Conservation (phyloP, 2,113 vertebrate genomes). For the Anarhynchus alexandrinus region DNA sequence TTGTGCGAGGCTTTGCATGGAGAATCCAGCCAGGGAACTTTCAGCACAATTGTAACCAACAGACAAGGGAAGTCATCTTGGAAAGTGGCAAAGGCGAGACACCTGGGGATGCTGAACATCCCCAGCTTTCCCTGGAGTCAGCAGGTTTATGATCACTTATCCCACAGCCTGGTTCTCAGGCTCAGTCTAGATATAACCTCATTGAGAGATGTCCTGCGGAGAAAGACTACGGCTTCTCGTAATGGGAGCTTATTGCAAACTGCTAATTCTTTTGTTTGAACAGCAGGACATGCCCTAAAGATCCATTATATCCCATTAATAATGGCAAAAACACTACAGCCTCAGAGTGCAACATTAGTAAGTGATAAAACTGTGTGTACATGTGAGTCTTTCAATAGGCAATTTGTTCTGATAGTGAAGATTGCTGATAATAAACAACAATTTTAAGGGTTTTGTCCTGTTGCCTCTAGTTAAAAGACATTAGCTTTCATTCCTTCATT, state of each 20-base stretch:
- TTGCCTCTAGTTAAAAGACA: not conserved
- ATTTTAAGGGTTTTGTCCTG: not conserved
- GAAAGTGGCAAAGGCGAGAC: rapidly evolving
- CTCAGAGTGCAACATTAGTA: not conserved
- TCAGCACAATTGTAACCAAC: too few relatives aligned
- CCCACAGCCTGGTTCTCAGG: not conserved
- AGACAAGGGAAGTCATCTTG: not conserved
- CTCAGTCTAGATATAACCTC: not conserved
- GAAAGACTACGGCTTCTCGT: not conserved
- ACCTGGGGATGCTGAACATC: not conserved
- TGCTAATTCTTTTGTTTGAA: not conserved
- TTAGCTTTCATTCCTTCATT: not conserved
- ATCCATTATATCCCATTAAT: not conserved
- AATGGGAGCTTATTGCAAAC: not conserved
- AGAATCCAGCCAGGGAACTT: not conserved
- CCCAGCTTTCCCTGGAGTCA: not conserved
- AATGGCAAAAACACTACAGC: not conserved
- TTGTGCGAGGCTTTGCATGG: not conserved
- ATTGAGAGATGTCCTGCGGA: not conserved
- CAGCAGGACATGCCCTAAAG: not conserved
- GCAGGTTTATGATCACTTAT: not conserved
- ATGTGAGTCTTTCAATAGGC: not conserved
- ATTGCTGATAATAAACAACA: not conserved
- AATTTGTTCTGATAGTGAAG: not conserved
- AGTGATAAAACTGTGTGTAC: not conserved